Conservation (phyloP, 2,113 vertebrate genomes). For the Chloroceryle aenea region DNA sequence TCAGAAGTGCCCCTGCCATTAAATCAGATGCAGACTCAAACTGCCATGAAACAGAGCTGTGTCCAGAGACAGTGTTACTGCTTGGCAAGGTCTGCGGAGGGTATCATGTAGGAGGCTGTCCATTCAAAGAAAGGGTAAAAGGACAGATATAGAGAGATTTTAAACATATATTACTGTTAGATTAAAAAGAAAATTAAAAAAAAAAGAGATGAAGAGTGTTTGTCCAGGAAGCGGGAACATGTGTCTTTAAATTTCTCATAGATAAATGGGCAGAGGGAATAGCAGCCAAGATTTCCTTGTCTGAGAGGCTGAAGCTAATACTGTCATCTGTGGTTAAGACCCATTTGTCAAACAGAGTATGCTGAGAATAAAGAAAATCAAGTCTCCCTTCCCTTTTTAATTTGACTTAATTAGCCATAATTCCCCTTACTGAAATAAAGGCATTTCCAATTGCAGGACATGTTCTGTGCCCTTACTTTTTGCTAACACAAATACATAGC, state of each 20-base stretch:
- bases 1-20: not conserved
- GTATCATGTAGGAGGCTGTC: not conserved
- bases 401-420: conserved; percentile 58
- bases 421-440: conserved; percentile 33
- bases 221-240: conserved; percentile 7
- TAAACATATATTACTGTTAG: not conserved
- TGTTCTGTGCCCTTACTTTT: conserved; percentile 18
- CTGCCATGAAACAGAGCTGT: not conserved
- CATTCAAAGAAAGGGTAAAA: not conserved
- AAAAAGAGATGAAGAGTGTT: not conserved
- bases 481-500: not conserved
- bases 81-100: not conserved
- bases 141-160: not conserved
- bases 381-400: conserved; percentile 50
- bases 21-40: not conserved
- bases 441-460: conserved; percentile 24
- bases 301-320: conserved; percentile 58
- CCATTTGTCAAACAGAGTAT: conserved; percentile 62
- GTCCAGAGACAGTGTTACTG: not conserved
- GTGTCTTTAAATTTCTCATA: conserved; percentile 64
- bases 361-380: conserved; percentile 62
- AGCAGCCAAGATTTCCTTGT: conserved; percentile 63
- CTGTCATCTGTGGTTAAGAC: conserved; percentile 66
- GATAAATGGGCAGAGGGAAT: conserved; percentile 57
- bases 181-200: not conserved